Conservation (phyloP, 2,888 invertebrate species). For the Flexamia atlantica region DNA sequence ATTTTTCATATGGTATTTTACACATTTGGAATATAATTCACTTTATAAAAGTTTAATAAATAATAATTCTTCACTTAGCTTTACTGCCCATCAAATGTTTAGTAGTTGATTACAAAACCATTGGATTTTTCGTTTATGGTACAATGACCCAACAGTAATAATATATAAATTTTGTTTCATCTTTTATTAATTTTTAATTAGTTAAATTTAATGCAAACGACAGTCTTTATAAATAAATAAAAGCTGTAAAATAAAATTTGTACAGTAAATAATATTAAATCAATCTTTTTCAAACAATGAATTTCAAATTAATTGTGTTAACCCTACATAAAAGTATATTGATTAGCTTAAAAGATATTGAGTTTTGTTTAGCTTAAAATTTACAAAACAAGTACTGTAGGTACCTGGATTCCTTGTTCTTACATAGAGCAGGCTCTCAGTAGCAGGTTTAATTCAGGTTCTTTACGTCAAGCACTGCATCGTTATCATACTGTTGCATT, state of each 20-base stretch:
- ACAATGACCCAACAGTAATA: not conserved
- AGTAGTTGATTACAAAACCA: conserved; percentile 4
- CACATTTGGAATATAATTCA: not conserved
- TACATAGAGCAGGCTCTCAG: not conserved
- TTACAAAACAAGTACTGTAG: too few species aligned
- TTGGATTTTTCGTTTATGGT: conserved; percentile 8
- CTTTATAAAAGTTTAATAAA: not conserved
- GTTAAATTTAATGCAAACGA: too few species aligned
- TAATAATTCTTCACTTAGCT: conserved; percentile 14
- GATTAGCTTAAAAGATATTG: too few species aligned
- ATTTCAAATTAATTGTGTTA: too few species aligned
- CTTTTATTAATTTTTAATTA: too few species aligned
- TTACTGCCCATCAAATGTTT: not conserved
- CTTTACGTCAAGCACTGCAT: not conserved
- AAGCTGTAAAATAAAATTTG: too few species aligned
- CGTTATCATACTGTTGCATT: conserved; percentile 34
- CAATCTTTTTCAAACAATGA: too few species aligned
- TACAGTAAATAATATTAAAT: too few species aligned
- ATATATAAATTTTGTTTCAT: too few species aligned
- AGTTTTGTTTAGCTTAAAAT: too few species aligned
- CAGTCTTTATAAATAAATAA: too few species aligned
- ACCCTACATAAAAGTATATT: too few species aligned
- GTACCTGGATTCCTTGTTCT: conserved; percentile 4
- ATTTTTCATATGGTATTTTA: not conserved
- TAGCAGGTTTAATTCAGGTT: not conserved